phyloP scores from a whole-genome alignment of 2,888 invertebrate genomes.

The Acleris cristana region DNA sequence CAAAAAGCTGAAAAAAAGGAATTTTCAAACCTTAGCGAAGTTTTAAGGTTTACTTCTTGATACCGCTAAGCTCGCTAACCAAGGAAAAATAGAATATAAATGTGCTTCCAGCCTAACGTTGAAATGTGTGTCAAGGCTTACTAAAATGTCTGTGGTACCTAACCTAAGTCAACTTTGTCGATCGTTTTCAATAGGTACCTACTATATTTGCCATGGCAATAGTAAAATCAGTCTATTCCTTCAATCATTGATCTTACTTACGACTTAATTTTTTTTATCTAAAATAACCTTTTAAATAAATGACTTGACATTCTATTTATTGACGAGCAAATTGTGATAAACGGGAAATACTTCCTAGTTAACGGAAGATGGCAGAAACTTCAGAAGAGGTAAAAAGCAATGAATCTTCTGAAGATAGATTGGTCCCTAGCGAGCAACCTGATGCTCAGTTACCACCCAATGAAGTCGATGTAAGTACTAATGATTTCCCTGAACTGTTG shows the following conservation, averaged over 20 bases:
- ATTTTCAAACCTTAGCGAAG: no score
- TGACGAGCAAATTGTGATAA: conserved; percentile 6
- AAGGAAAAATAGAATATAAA: no score
- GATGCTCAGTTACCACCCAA: conserved; percentile 50
- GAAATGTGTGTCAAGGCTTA: no score
- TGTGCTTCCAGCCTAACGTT: no score
- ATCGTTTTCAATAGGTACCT: conserved; percentile 2
- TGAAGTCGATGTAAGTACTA: conserved; percentile 64
- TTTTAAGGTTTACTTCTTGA: no score
- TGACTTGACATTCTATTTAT: conserved; percentile 22
- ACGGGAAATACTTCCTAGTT: conserved; percentile 6
- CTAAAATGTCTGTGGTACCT: no score
- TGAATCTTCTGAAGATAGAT: conserved; percentile 53
- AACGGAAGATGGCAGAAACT: conserved; percentile 45
- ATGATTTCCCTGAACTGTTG: neutral
- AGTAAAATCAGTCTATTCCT: conserved; percentile 19
- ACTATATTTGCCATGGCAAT: conserved; percentile 34
- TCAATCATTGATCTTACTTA: conserved; percentile 34
- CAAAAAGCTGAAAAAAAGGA: no score
- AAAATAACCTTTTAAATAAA: conserved; percentile 31
- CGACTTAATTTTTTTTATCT: conserved; percentile 4
- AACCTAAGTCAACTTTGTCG: no score
- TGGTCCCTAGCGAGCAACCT: conserved; percentile 53
- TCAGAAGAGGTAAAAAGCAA: conserved; percentile 51
- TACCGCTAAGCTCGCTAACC: no score